Evolutionary conservation across 2,113 vertebrate species (phyloP).

Genomic region (Pycnonotus jocosus): DNA sequence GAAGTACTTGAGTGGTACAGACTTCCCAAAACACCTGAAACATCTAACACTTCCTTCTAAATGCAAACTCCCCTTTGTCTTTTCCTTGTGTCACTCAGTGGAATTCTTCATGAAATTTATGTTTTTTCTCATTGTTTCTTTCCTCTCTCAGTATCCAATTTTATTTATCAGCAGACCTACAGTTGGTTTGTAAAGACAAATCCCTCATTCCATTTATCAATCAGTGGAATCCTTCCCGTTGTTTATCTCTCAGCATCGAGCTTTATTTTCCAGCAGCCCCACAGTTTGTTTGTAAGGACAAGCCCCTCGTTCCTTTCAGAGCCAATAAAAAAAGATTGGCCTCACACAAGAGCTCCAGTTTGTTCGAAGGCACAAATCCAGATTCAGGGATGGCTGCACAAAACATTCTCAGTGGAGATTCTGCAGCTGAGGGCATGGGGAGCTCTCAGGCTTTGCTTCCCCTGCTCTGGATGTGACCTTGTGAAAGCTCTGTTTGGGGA

Average conservation of each 20-base stretch:
- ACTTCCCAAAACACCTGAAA: background rate
- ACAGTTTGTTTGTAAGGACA: background rate
- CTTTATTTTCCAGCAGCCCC: background rate
- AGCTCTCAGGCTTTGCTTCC: background rate
- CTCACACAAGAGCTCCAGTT: background rate
- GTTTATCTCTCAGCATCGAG: background rate
- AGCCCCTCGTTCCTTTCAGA: background rate
- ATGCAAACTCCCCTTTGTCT: background rate
- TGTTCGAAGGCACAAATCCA: background rate
- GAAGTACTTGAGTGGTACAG: background rate
- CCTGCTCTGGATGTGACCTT: background rate
- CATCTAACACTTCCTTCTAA: background rate
- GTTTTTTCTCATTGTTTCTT: background rate
- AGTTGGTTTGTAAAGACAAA: background rate
- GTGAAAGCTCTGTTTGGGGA: background rate
- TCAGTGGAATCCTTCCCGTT: background rate
- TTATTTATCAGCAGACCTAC: background rate
- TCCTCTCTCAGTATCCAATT: background rate
- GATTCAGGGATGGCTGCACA: background rate
- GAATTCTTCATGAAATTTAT: background rate
- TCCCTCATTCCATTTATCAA: background rate
- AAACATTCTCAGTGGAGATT: background rate
- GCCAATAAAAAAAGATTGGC: accelerated
- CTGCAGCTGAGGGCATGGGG: background rate
- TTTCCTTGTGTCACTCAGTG: background rate